These are phyloP conservation scores for Sander vitreus DNA, from an alignment of 2,113 vertebrate genomes.

Conservation along the genomic window DNA sequence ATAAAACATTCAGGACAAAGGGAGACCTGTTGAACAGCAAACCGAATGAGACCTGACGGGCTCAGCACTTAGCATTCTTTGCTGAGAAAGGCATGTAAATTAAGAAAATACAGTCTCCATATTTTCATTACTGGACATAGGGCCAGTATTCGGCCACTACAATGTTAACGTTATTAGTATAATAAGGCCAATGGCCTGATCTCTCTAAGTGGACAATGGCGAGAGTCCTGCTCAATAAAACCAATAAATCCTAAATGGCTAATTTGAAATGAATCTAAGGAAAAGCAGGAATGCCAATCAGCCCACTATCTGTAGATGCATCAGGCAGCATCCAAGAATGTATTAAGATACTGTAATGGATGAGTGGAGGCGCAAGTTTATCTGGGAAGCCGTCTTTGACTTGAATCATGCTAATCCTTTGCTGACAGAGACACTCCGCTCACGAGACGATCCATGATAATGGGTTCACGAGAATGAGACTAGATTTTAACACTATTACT, in stretches of 20 bases:
- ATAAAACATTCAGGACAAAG: slow-evolving; percentile 69
- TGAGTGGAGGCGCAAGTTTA: slow-evolving; percentile 10
- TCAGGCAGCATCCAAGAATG: slow-evolving; percentile 24
- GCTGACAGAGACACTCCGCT: background rate
- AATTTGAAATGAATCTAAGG: slow-evolving; percentile 34
- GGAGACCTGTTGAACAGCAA: slow-evolving; percentile 52
- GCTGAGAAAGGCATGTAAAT: slow-evolving; percentile 3
- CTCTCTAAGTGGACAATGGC: background rate
- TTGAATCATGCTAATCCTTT: slow-evolving; percentile 34
- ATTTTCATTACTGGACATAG: slow-evolving; percentile 31
- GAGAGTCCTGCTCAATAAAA: slow-evolving; percentile 34
- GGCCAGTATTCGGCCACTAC: slow-evolving; percentile 4
- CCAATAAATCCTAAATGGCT: slow-evolving; percentile 24
- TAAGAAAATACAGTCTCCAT: slow-evolving; percentile 29
- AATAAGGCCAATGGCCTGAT: slow-evolving; percentile 33
- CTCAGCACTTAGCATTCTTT: slow-evolving; percentile 43
- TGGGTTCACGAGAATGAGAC: no score
- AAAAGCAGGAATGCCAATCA: slow-evolving; percentile 20
- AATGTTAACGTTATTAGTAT: slow-evolving; percentile 26
- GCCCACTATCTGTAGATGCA: background rate
- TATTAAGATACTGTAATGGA: slow-evolving; percentile 11
- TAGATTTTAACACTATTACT: no score
- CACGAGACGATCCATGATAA: no score
- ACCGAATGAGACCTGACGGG: slow-evolving; percentile 58
- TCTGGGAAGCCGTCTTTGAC: slow-evolving; percentile 12